Conservation (phyloP, 2,888 invertebrate species). For the Polyommatus iphigenia region DNA sequence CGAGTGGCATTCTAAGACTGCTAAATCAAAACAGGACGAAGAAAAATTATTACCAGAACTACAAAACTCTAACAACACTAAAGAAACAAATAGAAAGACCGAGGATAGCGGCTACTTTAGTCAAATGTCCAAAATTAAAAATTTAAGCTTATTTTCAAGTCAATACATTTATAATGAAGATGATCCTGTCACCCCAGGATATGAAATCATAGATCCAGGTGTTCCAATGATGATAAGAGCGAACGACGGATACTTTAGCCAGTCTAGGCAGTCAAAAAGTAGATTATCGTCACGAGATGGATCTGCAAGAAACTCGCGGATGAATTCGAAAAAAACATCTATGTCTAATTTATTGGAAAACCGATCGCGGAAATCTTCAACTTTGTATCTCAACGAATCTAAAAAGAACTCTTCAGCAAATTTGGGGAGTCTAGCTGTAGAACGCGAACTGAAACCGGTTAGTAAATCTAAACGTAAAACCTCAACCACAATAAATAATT, state of each 20-base stretch:
- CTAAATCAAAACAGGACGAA: conserved; percentile 51
- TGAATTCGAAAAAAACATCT: conserved; percentile 71
- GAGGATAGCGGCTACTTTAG: conserved; percentile 69
- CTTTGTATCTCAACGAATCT: conserved; percentile 73
- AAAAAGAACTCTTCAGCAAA: conserved; percentile 71
- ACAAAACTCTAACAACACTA: conserved; percentile 40
- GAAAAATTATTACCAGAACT: conserved; percentile 51
- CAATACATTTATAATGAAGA: conserved; percentile 84
- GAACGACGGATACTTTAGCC: conserved; percentile 83
- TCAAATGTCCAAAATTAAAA: conserved; percentile 65
- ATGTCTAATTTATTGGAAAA: conserved; percentile 72
- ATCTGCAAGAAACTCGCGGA: conserved; percentile 68
- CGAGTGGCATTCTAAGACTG: conserved; percentile 83
- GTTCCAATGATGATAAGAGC: conserved; percentile 84
- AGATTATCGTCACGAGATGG: conserved; percentile 66
- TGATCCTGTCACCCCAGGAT: conserved; percentile 81
- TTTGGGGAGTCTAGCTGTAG: conserved; percentile 60
- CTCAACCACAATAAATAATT: conserved; percentile 62
- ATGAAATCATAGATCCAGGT: conserved; percentile 84
- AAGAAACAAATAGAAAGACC: conserved; percentile 37
- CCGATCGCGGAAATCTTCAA: conserved; percentile 70
- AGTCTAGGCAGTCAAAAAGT: conserved; percentile 70
- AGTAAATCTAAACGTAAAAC: conserved; percentile 69
- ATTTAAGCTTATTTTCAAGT: conserved; percentile 78
- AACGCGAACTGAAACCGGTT: conserved; percentile 51